A percentile compares a stretch with the other conserved stretches of the same genome.
Evolutionary conservation across 2,113 vertebrate genomes (phyloP).

Genomic region (Erpornis zantholeuca): DNA sequence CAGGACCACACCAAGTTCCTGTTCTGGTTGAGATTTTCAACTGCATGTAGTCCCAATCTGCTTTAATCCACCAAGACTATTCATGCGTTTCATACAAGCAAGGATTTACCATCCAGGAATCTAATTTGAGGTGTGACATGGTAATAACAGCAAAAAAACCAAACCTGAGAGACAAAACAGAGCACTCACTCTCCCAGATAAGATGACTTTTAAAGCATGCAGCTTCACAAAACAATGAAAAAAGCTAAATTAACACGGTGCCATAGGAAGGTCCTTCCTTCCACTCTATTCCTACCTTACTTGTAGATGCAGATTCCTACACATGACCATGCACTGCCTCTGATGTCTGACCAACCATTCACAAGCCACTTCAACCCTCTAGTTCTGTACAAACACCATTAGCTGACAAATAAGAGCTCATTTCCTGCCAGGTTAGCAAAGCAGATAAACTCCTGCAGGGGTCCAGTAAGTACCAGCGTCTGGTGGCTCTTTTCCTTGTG

Average conservation of each 20-base stretch:
- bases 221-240: not conserved
- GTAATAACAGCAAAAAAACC: not conserved
- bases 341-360: not conserved
- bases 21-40: not conserved
- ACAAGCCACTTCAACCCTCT: not conserved
- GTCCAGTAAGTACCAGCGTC: not conserved
- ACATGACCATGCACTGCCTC: not conserved
- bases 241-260: not conserved
- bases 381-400: not conserved
- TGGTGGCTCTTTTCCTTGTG: not conserved
- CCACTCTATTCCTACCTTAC: not conserved
- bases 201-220: not conserved
- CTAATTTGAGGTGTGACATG: not conserved
- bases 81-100: not conserved
- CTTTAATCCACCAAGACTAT: not conserved
- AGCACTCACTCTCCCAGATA: not conserved
- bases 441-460: not conserved
- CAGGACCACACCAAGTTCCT: not conserved
- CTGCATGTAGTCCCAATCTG: not conserved
- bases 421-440: not conserved
- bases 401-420: not conserved
- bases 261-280: not conserved
- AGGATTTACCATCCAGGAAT: not conserved
- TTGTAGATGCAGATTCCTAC: not conserved
- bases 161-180: not conserved